A percentile compares a stretch with the other conserved stretches of the same genome.
These are phyloP conservation scores for Cosmia trapezina DNA, from an alignment of 2,888 invertebrate species.

Conservation along the genomic window DNA sequence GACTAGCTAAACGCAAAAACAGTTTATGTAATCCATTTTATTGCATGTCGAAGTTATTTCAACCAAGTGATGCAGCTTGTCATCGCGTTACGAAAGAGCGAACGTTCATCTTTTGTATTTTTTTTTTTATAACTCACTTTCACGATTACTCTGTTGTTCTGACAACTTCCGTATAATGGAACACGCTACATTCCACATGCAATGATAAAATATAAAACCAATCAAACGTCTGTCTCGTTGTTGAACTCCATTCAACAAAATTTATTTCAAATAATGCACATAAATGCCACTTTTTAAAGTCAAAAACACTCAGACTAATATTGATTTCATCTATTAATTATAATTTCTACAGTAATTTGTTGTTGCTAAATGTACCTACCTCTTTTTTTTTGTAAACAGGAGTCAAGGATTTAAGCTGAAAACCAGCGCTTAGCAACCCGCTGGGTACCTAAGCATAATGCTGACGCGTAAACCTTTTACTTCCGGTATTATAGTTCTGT, in stretches of 20 bases:
- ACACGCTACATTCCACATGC: constrained; percentile 17
- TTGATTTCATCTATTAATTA: too few species aligned
- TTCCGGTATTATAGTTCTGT: too few species aligned
- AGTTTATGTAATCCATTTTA: constrained; percentile 22
- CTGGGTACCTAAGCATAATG: too few species aligned
- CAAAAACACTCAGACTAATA: too few species aligned
- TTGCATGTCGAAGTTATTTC: constrained; percentile 10
- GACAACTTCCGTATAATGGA: constrained; percentile 1
- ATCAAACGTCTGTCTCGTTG: neutral
- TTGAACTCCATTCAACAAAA: neutral
- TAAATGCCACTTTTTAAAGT: too few species aligned
- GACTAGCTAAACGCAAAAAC: neutral
- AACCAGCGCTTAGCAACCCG: too few species aligned
- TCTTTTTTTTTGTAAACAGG: too few species aligned
- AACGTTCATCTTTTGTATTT: constrained; percentile 14
- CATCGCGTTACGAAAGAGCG: constrained; percentile 10
- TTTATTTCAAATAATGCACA: too few species aligned
- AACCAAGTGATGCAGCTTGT: constrained; percentile 14
- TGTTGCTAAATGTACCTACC: too few species aligned
- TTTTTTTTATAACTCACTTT: constrained; percentile 26
- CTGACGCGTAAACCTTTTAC: too few species aligned
- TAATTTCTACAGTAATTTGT: too few species aligned
- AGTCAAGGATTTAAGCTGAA: too few species aligned
- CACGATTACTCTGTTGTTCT: constrained; percentile 13
- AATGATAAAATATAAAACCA: neutral